Base-by-base conservation (phyloP, 2,113 vertebrate species). In the Corythoichthys haematopterus region DNA sequence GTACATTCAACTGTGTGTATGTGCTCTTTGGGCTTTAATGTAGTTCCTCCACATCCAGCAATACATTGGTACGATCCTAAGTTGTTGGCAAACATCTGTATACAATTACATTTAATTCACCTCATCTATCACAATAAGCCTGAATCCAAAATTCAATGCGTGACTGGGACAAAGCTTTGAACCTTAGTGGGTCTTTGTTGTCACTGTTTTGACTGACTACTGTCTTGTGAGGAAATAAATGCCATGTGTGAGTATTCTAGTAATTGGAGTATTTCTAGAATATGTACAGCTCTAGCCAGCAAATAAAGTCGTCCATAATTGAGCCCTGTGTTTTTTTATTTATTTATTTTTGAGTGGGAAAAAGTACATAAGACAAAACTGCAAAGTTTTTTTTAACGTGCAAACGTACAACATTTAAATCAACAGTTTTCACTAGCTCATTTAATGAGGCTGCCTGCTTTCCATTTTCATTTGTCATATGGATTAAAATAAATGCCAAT, bases 271-370 rank as follows among this genome's bases (percentile, higher is more conserved):
- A 87, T 89, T 90, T 89, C 89, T 91, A 91, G 84, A 89, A 86
- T 55, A 83, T 89, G 89, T 91, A 89, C 89, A 91, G 89, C 87
- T 90, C 90, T 88, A 87, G 89, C 87, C 89, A 88, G 88, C 87
- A 79, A 90, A 90, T 91, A 92, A 92, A 91, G 81, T 87, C 85
- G 86, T 90, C 85, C 80, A 81, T 87, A 85, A 87, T 69, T 33
- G 79, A 79, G 68, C 37, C 46, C 40, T 8, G 28, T 50, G 33
- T 50, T 47, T 16, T 4, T 14, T 64, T 47, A 20, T 50, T n/a
- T 64, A n/a, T n/a, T n/a, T 28, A 28, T 28, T 28, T 28, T 28
- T 28, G 20, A 28, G 20, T 28, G 20, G 20, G 20, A 8, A 46
- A 33, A 46, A 63, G 2, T 9, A 45, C 10, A 36, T 16, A 4